Evolutionary conservation across 2,888 invertebrate species (phyloP), one percentile per base, ranked within the genome.

Genomic region (Leptogaster cylindrica): DNA sequence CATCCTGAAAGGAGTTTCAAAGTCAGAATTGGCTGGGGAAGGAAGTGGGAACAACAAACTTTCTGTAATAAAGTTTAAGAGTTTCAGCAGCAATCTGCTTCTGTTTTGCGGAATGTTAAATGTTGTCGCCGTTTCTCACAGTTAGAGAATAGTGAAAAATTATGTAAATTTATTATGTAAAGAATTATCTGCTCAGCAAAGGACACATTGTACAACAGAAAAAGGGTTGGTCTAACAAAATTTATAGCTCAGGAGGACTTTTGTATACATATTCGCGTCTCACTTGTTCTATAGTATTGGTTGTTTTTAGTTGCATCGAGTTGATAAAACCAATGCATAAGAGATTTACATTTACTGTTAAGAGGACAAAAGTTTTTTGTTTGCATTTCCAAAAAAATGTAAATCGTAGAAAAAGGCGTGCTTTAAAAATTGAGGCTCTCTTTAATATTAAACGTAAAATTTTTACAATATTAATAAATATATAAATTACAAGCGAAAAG

Each of bases 101-200:
- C 31, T 31, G 52, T 8, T 31, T 16, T 25, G 14, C 12, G 14
- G 27, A 58, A 58, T 58, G 36, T 41, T 58, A 58, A 58, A 39
- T 58, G 58, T 28, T 28, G 33, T 20, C 18, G 52, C 10, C 31
- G 25, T 58, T 39, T 41, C 23, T 8, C n/a, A 25, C 23, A 23
- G 25, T 10, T 39, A 14, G 31, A 6, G 23, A 25, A 20, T 2
- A 58, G 41, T 41, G 25, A 25, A 39, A 58, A 58, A 39, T 41
- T 58, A 58, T 58, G 58, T 41, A 41, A 58, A 58, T 58, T 58
- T 58, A 36, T 36, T 58, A 25, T 58, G 58, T 23, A 39, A 58
- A 39, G 58, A 58, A 58, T 58, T 39, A 58, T 58, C 58, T 52
- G 16, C 18, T 23, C 41, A 20, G n/a, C 25, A 39, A 39, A 58